Base-by-base conservation (phyloP, 1,140 invertebrate genomes). In the Drosophila littoralis region DNA sequence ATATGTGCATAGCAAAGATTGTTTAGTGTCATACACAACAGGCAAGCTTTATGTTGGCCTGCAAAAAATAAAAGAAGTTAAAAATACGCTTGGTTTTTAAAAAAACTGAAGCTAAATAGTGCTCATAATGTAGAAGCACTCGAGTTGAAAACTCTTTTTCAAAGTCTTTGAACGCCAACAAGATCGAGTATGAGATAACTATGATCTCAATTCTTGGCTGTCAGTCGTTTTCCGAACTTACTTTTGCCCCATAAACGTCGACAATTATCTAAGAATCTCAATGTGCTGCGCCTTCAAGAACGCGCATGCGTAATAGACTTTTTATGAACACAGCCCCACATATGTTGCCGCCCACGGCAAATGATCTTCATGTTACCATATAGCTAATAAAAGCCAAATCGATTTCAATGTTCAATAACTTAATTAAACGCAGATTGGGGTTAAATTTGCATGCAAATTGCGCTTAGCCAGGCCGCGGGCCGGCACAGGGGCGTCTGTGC, bases 331-430 rank as follows among this genome's bases (percentile, higher is more conserved):
- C 7, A 45, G 45, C 64, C 63, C 59, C 32, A 17, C 48, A 68
- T 40, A 35, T 48, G 45, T 40, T 57, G 28, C 7, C 68, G 70
- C 79, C 79, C 50, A 81, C 79, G 52, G 13, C 6, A 12, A 28
- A 46, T 17, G 15, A 63, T 58, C 45, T 32, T 42, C 40, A 13
- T 51, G 12, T 42, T 42, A 35, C 33, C 7, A 7, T 17, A 10
- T 46, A 10, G 4, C 10, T 22, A 28, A 28, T 12, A 22, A 55
- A 74, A 57, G 48, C 36, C 54, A 51, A 84, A 85, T 81, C 71
- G 50, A 63, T 63, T 79, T 48, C 13, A 63, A 68, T 76, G 74
- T 68, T 79, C 68, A 79, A 77, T 82, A 82, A 79, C 83, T 86
- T 77, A 81, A 86, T 86, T 85, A 76, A 66, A 40, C 58, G 38